phyloP scores from a whole-genome alignment of 2,113 vertebrate species.

The Irena cyanogastra region DNA sequence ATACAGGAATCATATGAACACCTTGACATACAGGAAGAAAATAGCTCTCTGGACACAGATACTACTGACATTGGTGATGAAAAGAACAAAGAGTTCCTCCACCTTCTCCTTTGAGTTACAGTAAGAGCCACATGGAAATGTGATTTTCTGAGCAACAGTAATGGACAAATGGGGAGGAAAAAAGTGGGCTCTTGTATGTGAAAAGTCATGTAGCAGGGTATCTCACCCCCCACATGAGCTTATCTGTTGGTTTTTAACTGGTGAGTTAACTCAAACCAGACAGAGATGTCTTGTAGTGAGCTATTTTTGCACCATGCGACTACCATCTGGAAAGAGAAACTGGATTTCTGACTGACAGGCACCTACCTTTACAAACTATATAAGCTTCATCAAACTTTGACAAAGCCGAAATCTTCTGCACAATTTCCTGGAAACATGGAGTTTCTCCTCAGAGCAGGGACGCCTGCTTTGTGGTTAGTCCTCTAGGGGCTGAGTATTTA shows the following conservation, averaged over 20 bases:
- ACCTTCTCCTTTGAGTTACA: neutral
- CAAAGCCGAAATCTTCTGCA: neutral
- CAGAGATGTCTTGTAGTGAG: neutral
- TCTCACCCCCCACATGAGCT: neutral
- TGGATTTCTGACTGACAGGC: neutral
- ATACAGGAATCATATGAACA: fast-evolving
- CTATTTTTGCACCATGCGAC: neutral
- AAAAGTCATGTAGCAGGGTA: neutral
- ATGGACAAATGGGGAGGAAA: neutral
- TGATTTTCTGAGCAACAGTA: neutral
- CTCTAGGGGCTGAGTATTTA: neutral
- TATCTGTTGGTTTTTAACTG: neutral
- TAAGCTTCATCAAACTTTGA: neutral
- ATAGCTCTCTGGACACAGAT: neutral
- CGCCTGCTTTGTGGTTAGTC: fast-evolving
- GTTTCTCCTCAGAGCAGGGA: neutral
- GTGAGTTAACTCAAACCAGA: neutral
- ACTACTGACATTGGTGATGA: neutral
- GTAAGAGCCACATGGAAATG: neutral
- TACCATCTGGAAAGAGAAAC: neutral
- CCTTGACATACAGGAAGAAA: neutral
- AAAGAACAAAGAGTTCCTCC: neutral
- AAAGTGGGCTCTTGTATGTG: neutral
- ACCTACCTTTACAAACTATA: neutral
- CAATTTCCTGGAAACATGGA: neutral